Base-by-base conservation (phyloP, 2,888 invertebrate species). In the Melipona beecheii region DNA sequence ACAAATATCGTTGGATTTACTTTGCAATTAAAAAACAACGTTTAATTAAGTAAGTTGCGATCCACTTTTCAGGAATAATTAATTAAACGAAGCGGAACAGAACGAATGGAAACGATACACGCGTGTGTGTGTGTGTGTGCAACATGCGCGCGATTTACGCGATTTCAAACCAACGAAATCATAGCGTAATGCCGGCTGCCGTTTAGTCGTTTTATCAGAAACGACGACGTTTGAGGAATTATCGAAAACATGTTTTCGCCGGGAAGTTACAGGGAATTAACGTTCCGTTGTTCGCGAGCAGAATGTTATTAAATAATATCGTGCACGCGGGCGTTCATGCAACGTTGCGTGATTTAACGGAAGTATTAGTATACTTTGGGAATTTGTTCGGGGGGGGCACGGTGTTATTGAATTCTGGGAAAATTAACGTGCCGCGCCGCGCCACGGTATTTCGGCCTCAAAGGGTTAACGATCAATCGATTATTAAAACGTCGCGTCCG, bases 311-410 rank as follows among this genome's bases (percentile, higher is more conserved):
- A 54, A 71, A 71, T 64, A 77, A 76, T 76, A 60, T 69, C 50
- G 50, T 56, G 65, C 65, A n/a, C 43, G 31, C 27, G 19, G 43
- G 24, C 24, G 19, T 56, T n/a, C 49, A 50, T 49, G 73, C 65
- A 50, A 49, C 56, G 5, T 70, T 76, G 50, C 62, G 76, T 70
- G 70, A 76, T 76, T 76, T 70, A 76, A 76, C 70, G 76, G 52
- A 70, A 69, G 27, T 62, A 24, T 65, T 66, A 31, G 36, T 56
- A 58, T 58, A 73, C n/a, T 73, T 78, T 31, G 31, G 19, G 43
- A 49, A 50, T 36, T 27, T 78, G 54, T 31, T 78, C 36, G 31
- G 5, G 56, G 21, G 31, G 5, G 27, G 21, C 24, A 36, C 15
- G 36, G 31, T 24, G 24, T 70, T 76, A 76, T 70, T 76, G 52